Conservation (phyloP, 2,888 invertebrate genomes). For the Epistrophe eligans region DNA sequence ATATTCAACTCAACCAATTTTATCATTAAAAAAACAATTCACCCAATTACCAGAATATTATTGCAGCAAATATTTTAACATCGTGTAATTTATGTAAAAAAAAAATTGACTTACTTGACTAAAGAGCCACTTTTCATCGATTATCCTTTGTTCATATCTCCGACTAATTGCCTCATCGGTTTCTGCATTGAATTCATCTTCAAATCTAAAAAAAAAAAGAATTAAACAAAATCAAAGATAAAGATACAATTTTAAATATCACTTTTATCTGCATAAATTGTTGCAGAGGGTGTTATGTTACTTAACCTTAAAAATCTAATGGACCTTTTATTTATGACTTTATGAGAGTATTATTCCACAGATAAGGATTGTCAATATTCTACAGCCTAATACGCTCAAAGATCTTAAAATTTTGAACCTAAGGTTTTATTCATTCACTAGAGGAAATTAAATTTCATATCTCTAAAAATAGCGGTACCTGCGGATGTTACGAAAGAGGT, state of each 20-base stretch:
- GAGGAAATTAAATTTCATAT: too few relatives aligned
- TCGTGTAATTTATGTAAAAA: conserved; percentile 13
- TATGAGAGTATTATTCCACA: background rate
- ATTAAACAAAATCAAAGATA: background rate
- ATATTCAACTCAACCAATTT: background rate
- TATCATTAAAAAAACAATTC: background rate
- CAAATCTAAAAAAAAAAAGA: conserved; percentile 68
- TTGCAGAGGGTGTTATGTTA: background rate
- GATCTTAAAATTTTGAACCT: too few relatives aligned
- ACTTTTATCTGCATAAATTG: background rate
- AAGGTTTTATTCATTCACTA: too few relatives aligned
- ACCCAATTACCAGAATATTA: background rate
- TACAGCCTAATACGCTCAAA: too few relatives aligned
- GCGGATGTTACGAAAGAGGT: too few relatives aligned
- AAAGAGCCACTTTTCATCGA: conserved; percentile 83
- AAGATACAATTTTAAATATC: background rate
- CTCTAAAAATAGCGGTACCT: too few relatives aligned
- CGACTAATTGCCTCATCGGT: conserved; percentile 69
- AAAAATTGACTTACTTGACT: conserved; percentile 80
- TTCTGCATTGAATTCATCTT: conserved; percentile 74
- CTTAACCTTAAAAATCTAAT: background rate
- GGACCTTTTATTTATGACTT: too few relatives aligned
- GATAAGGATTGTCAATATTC: too few relatives aligned
- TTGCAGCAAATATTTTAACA: background rate
- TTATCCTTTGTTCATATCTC: conserved; percentile 79